Base-by-base conservation (phyloP, 2,797 vertebrate species). In the Setipinna tenuifilis region DNA sequence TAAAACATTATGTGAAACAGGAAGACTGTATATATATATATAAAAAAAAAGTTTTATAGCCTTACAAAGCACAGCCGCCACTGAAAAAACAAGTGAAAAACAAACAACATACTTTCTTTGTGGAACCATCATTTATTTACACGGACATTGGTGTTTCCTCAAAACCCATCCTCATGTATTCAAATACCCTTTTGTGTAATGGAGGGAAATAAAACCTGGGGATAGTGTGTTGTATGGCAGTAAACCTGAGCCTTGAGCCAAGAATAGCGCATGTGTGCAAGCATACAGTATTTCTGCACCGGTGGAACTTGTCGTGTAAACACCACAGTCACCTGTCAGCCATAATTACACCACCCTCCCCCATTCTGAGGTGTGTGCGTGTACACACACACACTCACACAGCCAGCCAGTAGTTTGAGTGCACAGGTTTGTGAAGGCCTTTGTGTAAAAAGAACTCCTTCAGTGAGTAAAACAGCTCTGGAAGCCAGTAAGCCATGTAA, bases 271-370 rank as follows among this genome's bases (percentile, higher is more conserved):
- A 41, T 17, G 7, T 41, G 16, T 35, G 68, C 31, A 35, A 41
- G 16, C 14, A 75, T 75, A 41, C 68, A 75, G 68, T 41, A 5
- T 17, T 16, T 75, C 68, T 75, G 31, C 31, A 75, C 14, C 19
- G 31, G 68, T 41, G 68, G 68, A 75, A 75, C 68, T 41, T 3
- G 68, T 75, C 11, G 25, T 71, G 28, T 71, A 41, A 75, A 41
- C 68, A 75, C 68, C 31, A 10, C n/a, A 75, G 3, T 17, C 31
- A 75, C 46, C 65, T 71, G 28, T 35, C 28, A 71, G 28, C 68
- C 68, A 75, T 75, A 75, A 75, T 75, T 75, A 75, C 31, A 35
- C 68, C 31, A 35, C 68, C 68, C 68, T 75, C 31, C 68, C 31
- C 68, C 68, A 31, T 4, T 71, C 65, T 31, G 65, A 71, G 65